phyloP scores from a whole-genome alignment of 2,113 vertebrate species.

The Eolophus roseicapilla region DNA sequence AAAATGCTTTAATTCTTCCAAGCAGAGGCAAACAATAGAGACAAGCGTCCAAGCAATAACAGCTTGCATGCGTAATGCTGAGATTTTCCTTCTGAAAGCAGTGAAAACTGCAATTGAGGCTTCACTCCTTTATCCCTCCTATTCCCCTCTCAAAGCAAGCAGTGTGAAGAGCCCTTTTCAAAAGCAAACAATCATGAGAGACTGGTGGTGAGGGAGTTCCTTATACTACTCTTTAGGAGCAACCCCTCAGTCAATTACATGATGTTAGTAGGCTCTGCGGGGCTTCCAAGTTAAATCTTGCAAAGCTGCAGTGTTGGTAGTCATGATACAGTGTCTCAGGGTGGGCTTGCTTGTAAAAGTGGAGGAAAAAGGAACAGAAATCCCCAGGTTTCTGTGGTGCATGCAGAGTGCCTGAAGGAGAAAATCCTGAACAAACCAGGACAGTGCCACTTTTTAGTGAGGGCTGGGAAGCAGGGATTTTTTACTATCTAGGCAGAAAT shows the following conservation, averaged over 20 bases:
- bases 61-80: not conserved
- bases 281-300: not conserved
- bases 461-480: not conserved
- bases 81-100: not conserved
- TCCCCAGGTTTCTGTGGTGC: not conserved
- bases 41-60: conserved; percentile 30
- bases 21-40: conserved; percentile 1
- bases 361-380: not conserved
- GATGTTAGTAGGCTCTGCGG: not conserved
- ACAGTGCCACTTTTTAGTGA: not conserved
- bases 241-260: not conserved
- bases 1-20: conserved; percentile 37
- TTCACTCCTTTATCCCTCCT: not conserved
- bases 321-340: not conserved
- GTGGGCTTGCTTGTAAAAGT: not conserved
- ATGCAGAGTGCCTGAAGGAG: not conserved
- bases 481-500: not conserved
- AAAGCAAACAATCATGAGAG: not conserved
- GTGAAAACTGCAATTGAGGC: not conserved
- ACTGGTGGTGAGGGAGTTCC: not conserved
- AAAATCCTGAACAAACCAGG: not conserved
- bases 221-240: not conserved
- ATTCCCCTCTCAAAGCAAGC: not conserved
- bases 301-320: not conserved
- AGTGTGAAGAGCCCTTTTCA: not conserved